These are phyloP conservation scores for Epizoanthus illoricatus DNA, from an alignment of 92 coral and sea anemone species.

Conservation along the genomic window DNA sequence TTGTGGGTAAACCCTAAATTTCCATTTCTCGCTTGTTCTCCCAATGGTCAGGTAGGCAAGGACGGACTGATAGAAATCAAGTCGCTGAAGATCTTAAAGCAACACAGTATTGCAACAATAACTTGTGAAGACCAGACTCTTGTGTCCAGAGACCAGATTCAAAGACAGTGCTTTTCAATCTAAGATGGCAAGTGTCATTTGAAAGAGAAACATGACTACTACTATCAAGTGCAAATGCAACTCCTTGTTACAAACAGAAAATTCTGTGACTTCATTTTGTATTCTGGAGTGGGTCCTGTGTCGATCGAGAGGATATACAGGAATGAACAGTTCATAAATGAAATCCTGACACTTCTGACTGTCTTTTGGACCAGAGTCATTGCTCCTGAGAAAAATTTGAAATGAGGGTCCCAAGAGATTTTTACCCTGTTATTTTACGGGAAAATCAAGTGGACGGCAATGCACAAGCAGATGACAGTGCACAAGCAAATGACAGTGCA, in stretches of 20 bases:
- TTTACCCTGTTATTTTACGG: too few species aligned
- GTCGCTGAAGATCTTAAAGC: slow-evolving; percentile 54
- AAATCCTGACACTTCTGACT: slow-evolving; percentile 32
- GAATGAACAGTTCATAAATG: slow-evolving; percentile 51
- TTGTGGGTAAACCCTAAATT: slow-evolving; percentile 61
- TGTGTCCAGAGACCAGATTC: slow-evolving; percentile 40
- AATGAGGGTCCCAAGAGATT: slow-evolving; percentile 36
- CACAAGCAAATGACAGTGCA: too few species aligned
- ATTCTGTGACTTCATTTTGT: slow-evolving; percentile 54
- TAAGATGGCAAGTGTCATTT: slow-evolving; percentile 43
- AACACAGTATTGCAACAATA: slow-evolving; percentile 42
- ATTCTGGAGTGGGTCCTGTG: slow-evolving; percentile 58
- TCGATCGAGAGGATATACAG: slow-evolving; percentile 62
- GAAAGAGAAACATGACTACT: slow-evolving; percentile 51
- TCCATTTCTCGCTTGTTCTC: slow-evolving; percentile 54
- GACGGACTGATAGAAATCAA: slow-evolving; percentile 58
- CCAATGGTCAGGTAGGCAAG: slow-evolving; percentile 46
- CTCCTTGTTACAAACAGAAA: slow-evolving; percentile 63
- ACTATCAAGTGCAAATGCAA: slow-evolving; percentile 52
- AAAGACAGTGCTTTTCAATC: slow-evolving; percentile 55
- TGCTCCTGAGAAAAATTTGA: slow-evolving; percentile 67
- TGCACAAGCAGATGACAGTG: too few species aligned
- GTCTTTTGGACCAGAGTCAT: slow-evolving; percentile 65
- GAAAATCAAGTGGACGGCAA: too few species aligned
- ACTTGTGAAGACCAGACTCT: slow-evolving; percentile 1